phyloP scores from a whole-genome alignment of 1,140 invertebrate genomes.

The Danaus plexippus region DNA sequence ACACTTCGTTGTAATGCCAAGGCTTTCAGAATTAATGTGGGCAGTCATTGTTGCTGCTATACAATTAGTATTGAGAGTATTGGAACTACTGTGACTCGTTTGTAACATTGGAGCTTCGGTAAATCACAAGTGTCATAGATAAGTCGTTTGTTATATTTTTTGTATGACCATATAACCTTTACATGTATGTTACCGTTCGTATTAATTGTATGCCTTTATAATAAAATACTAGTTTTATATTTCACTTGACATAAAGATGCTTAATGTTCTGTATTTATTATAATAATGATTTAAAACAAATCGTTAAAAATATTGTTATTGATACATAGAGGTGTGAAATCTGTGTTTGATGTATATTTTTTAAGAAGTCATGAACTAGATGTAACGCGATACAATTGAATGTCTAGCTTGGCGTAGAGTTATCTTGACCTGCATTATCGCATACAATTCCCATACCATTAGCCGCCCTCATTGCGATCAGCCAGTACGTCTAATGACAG shows the following conservation, averaged over 20 bases:
- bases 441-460: conserved; percentile 25
- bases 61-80: conserved; percentile 53
- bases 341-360: too few species aligned
- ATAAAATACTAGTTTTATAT: too few species aligned
- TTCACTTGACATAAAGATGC: too few species aligned
- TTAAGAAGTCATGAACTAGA: too few species aligned
- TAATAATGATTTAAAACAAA: too few species aligned
- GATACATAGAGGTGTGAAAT: too few species aligned
- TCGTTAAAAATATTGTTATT: too few species aligned
- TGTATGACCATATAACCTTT: too few species aligned
- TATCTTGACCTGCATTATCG: conserved; percentile 47
- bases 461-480: conserved; percentile 30
- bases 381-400: background rate
- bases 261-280: too few species aligned
- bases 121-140: conserved; percentile 9
- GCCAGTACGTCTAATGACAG: conserved; percentile 39
- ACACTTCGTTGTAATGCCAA: conserved; percentile 62
- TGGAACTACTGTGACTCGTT: conserved; percentile 26
- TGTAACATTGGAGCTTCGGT: conserved; percentile 14
- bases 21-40: conserved; percentile 48
- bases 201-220: too few species aligned
- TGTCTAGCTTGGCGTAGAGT: conserved; percentile 6
- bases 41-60: conserved; percentile 46
- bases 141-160: too few species aligned
- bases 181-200: too few species aligned